Evolutionary conservation across 2,113 vertebrate species (phyloP).

Genomic region (Otolemur garnettii): DNA sequence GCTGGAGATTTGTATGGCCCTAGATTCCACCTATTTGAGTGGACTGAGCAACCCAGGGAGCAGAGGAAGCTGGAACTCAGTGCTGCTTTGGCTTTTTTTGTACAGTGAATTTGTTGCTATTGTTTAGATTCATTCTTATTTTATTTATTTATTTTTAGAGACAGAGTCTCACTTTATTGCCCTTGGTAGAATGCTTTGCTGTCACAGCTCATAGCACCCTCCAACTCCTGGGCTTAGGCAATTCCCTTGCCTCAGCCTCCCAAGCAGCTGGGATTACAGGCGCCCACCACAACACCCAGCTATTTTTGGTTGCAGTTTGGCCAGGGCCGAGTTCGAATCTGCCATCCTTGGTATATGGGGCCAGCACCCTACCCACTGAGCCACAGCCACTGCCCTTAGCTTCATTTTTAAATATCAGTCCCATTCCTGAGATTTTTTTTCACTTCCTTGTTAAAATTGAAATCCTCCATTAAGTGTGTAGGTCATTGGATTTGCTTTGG

Average conservation of each 20-base stretch:
- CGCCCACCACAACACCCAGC: no score
- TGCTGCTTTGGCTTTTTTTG: background rate
- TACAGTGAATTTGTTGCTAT: background rate
- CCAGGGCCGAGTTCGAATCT: no score
- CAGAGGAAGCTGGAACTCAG: background rate
- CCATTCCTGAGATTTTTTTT: slow-evolving; percentile 20
- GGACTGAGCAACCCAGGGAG: background rate
- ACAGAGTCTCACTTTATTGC: no score
- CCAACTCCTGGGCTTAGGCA: no score
- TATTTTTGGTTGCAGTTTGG: no score
- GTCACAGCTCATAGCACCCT: no score
- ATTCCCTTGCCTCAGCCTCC: no score
- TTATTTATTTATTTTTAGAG: background rate
- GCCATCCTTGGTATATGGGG: no score
- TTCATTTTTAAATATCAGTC: slow-evolving; percentile 13
- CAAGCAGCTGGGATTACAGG: no score
- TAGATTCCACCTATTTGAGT: background rate
- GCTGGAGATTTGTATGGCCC: background rate
- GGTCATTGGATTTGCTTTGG: background rate
- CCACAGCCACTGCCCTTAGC: background rate
- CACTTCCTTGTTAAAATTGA: slow-evolving; percentile 23
- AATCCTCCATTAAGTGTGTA: slow-evolving; percentile 20
- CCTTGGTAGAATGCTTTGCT: no score
- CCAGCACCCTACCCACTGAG: no score
- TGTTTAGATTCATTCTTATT: slow-evolving; percentile 13